Evolutionary conservation across 2,888 invertebrate genomes (phyloP).

Genomic region (Ornithoptera priamus): DNA sequence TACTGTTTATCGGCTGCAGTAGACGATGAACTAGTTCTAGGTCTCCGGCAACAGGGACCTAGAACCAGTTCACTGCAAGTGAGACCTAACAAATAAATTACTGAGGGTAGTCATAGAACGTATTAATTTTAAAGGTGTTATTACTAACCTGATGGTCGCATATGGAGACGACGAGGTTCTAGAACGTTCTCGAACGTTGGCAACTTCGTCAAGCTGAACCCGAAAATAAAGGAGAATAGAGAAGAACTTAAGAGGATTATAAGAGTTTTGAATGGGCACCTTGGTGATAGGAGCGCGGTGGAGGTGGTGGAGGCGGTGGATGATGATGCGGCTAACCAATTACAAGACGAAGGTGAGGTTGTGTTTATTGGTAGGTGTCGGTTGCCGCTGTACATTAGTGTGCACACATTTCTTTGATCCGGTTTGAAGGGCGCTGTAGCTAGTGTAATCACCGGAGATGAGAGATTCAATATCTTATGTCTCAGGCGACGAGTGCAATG

Average conservation of each 20-base stretch:
- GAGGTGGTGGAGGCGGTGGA: neutral
- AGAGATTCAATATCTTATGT: no score
- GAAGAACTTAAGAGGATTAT: conserved; percentile 17
- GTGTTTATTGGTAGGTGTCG: neutral
- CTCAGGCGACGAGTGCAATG: no score
- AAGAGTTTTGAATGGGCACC: conserved; percentile 7
- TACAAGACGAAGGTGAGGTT: neutral
- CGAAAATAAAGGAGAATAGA: conserved; percentile 15
- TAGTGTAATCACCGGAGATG: no score
- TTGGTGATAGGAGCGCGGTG: neutral
- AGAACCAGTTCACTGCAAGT: no score
- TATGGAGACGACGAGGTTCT: neutral
- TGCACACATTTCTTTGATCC: no score
- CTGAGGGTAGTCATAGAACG: no score
- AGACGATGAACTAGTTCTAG: no score
- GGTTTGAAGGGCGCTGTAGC: no score
- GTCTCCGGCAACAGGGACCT: no score
- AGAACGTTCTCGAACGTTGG: neutral
- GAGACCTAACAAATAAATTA: no score
- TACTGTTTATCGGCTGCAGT: no score
- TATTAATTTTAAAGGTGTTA: conserved; percentile 1
- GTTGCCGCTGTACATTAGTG: neutral
- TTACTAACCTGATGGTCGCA: neutral
- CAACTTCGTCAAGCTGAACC: conserved; percentile 1
- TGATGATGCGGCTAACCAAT: neutral